Evolutionary conservation across 2,888 invertebrate genomes (phyloP), one percentile per base, ranked within the genome.

Genomic region (Trachelus stipa): DNA sequence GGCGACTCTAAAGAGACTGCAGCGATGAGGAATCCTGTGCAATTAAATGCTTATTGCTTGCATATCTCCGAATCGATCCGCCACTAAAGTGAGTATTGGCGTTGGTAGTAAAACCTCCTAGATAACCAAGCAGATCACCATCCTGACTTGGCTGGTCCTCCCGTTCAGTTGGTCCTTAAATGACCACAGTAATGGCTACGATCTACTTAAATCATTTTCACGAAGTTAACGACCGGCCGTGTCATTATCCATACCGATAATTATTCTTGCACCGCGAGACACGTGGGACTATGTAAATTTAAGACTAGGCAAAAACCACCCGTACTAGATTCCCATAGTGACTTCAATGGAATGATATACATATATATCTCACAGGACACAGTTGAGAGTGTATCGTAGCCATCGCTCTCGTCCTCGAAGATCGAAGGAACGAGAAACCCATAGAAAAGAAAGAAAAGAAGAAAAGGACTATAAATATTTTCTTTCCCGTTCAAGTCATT

Each of bases 41-140:
- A 91, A 91, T 91, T 91, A 91, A 91, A 91, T 87, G 89, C 89
- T 91, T 91, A 91, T 90, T 91, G 91, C 91, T 88, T 88, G 90
- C 90, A 89, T 90, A 91, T 91, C 91, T 90, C 84, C 88, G 87
- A 91, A 91, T 91, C 91, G 91, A 91, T 91, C 89, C 90, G 81
- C 89, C 89, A 88, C 88, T 90, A 91, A 91, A 89, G 86, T 88
- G 85, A 87, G 89, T 91, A 91, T 91, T 86, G 90, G 90, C 88
- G 84, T 85, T 84, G 88, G 91, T 85, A 88, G 88, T 91, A 91
- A 91, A 91, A 87, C 82, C 87, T 82, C 86, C 88, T 90, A 90
- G 90, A 89, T 90, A 89, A 87, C 87, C 86, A 81, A 85, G 83
- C 83, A 37, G 76, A 71, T 80, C 79, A 80, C 80, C 74, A 78